A percentile compares a stretch with the other conserved stretches of the same genome.
Conservation (phyloP, 1,140 invertebrate species). For the Drosophila nasuta region DNA sequence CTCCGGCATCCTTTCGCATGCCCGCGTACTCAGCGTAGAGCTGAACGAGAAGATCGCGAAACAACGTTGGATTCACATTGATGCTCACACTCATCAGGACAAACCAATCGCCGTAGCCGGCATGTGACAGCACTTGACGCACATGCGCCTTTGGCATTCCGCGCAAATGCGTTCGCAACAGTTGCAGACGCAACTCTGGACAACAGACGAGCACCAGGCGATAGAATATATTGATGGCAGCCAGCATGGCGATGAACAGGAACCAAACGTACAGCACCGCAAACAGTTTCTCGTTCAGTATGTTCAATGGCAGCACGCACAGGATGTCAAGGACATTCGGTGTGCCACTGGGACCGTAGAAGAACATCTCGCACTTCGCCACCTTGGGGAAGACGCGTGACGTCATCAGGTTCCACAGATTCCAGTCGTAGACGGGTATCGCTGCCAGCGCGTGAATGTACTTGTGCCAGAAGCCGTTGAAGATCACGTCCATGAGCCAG, state of each 20-base stretch:
- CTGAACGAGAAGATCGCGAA: constrained; percentile 85
- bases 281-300: constrained; percentile 93
- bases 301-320: constrained; percentile 91
- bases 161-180: constrained; percentile 86
- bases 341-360: constrained; percentile 88
- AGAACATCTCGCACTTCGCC: constrained; percentile 90
- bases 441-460: constrained; percentile 88
- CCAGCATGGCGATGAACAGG: constrained; percentile 88
- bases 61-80: constrained; percentile 88
- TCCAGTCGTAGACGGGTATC: constrained; percentile 84
- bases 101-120: constrained; percentile 89
- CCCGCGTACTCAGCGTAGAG: constrained; percentile 33
- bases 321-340: constrained; percentile 88
- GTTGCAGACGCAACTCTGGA: constrained; percentile 68
- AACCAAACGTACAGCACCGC: constrained; percentile 93
- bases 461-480: constrained; percentile 90
- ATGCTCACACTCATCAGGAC: constrained; percentile 88
- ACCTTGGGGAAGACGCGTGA: constrained; percentile 89
- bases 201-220: constrained; percentile 66
- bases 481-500: constrained; percentile 89
- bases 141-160: constrained; percentile 64
- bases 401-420: constrained; percentile 86
- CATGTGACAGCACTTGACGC: constrained; percentile 48
- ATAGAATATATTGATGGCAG: constrained; percentile 88
- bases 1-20: background rate